These are phyloP conservation scores for Dipodomys spectabilis DNA, from an alignment of 2,113 vertebrate species.

Conservation along the genomic window DNA sequence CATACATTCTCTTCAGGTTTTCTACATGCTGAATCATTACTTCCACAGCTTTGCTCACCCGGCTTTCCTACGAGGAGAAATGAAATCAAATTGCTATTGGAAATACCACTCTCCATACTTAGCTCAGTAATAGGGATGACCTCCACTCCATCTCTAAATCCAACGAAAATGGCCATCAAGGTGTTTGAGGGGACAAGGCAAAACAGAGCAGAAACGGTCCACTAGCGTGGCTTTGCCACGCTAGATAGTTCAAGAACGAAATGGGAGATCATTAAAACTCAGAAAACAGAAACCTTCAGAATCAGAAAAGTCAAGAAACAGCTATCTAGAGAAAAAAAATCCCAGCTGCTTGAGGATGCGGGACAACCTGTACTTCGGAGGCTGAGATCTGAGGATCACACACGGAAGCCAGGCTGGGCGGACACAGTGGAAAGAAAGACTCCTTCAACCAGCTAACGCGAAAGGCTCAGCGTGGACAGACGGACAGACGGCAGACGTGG, in stretches of 20 bases:
- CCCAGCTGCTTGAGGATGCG: background rate
- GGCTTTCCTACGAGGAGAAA: conserved; percentile 90
- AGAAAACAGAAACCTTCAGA: background rate
- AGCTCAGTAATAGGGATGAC: background rate
- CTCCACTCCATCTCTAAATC: background rate
- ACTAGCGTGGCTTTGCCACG: background rate
- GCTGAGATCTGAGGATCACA: no score
- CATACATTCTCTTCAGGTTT: conserved; percentile 95
- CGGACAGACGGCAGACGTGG: no score
- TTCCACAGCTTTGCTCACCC: conserved; percentile 95
- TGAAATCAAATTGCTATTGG: background rate
- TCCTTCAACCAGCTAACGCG: no score
- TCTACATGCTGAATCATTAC: conserved; percentile 99
- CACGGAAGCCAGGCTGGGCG: no score
- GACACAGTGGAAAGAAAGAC: no score
- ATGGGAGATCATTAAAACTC: background rate
- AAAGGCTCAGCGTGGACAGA: no score
- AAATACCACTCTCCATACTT: background rate
- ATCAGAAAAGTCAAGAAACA: background rate
- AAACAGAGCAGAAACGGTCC: background rate
- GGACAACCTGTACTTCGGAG: no score
- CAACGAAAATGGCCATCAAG: background rate
- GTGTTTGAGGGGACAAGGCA: background rate
- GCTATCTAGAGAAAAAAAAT: background rate
- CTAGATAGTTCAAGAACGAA: no score